Base-by-base conservation (phyloP, 2,797 vertebrate species). In the Paramormyrops hopkinsi region DNA sequence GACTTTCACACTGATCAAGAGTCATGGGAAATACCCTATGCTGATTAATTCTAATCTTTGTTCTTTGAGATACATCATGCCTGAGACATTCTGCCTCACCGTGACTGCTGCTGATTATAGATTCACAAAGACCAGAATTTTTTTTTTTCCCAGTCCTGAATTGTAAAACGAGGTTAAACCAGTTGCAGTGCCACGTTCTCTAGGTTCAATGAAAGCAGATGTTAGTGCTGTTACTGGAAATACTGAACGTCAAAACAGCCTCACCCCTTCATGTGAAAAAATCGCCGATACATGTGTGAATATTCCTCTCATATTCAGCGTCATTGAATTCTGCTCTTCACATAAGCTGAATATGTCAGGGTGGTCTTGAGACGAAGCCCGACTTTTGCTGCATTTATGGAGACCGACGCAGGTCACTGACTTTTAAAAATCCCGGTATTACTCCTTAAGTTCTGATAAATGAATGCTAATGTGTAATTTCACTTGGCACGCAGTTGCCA, bases 391-490 rank as follows among this genome's bases (percentile, higher is more conserved):
- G 79, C 44, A 8, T 44, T 83, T 83, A 46, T 44, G 6, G 79
- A 11, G 6, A 48, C 6, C 79, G 79, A n/a, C 7, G 44, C 44
- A 48, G 79, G 79, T 44, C 41, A 48, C 41, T 48, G 37, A n/a
- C n/a, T 44, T 44, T 83, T 83, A 17, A 73, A 73, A 73, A 33
- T 37, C 82, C 11, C 2, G 44, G n/a, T 84, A 84, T 84, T 50
- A 22, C 82, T 84, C n/a, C 50, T 50, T 48, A 48, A 48, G 22
- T 29, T 73, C 65, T 22, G 82, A 19, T 84, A 84, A 33, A 37
- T 86, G 85, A 87, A 87, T 87, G 51, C 48, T 51, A 84, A 84
- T 84, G 82, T 9, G 46, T 48, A 83, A 17, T 51, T 86, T 86
- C 46, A 86, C 4, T 51, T 29, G 50, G n/a, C 48, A 51, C 84